A percentile compares a stretch with the other conserved stretches of the same genome.
phyloP scores from a whole-genome alignment of 64 coral and sea anemone genomes.

The Acropora yongei region DNA sequence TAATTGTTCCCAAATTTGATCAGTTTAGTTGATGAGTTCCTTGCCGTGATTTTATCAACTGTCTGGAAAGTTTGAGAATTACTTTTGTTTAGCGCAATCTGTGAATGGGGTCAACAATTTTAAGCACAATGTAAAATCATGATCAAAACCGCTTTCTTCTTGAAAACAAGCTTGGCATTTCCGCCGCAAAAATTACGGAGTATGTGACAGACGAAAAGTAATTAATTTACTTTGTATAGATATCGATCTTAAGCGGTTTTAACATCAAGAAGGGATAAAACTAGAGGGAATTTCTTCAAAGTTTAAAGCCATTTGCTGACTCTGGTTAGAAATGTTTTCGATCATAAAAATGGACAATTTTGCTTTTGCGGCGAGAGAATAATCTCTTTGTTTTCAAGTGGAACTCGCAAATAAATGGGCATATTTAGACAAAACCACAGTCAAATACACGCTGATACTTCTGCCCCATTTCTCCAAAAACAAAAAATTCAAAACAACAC shows the following conservation, averaged over 20 bases:
- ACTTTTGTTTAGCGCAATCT: too few relatives aligned
- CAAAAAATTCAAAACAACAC: neutral
- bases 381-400: neutral
- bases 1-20: too few relatives aligned
- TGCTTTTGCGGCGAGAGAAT: neutral
- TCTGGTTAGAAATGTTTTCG: neutral
- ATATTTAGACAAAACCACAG: neutral
- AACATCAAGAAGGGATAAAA: neutral
- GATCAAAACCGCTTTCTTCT: neutral
- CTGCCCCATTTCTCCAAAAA: neutral
- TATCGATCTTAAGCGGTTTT: too few relatives aligned
- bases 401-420: neutral
- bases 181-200: neutral
- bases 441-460: neutral
- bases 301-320: neutral
- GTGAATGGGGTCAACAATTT: too few relatives aligned
- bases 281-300: neutral
- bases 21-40: too few relatives aligned
- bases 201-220: too few relatives aligned
- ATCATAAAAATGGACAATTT: neutral
- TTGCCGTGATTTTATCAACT: neutral
- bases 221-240: too few relatives aligned
- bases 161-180: neutral
- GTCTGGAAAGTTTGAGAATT: too few relatives aligned
- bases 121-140: neutral